phyloP scores from a whole-genome alignment of 1,140 invertebrate genomes.

The Penaeus chinensis region DNA sequence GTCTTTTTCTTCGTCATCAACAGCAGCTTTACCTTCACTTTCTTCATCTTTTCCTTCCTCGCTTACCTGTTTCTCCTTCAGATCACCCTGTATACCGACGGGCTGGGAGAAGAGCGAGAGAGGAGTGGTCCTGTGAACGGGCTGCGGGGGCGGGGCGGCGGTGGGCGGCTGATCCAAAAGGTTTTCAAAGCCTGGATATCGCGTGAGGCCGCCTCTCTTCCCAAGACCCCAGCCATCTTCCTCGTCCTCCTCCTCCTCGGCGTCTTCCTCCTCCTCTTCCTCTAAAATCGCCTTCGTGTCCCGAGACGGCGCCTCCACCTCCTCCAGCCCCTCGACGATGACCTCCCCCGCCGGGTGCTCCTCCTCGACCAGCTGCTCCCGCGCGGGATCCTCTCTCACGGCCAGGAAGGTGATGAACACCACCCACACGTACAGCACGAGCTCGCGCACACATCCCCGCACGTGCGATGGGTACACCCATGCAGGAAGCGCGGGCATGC shows the following conservation, averaged over 20 bases:
- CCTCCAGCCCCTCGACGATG: slow-evolving; percentile 9
- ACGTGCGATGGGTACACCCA: slow-evolving; percentile 42
- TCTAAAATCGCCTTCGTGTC: neutral
- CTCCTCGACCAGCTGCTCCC: neutral
- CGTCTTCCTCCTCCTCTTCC: slow-evolving; percentile 42
- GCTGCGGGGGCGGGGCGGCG: slow-evolving; percentile 20
- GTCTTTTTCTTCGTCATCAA: slow-evolving; percentile 22
- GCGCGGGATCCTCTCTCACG: neutral
- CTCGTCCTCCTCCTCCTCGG: slow-evolving; percentile 36
- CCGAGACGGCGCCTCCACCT: neutral
- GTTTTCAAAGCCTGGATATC: slow-evolving; percentile 55
- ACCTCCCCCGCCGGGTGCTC: neutral
- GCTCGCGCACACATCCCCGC: slow-evolving; percentile 22
- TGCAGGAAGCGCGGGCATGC: neutral
- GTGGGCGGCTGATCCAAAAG: slow-evolving; percentile 51
- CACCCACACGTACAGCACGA: slow-evolving; percentile 44
- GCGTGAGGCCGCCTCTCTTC: slow-evolving; percentile 39
- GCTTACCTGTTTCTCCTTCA: neutral
- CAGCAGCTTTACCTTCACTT: neutral
- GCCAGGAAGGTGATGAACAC: slow-evolving; percentile 50
- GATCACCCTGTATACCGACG: slow-evolving; percentile 30
- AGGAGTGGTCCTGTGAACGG: slow-evolving; percentile 14
- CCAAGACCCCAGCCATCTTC: slow-evolving; percentile 37
- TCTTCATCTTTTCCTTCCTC: neutral
- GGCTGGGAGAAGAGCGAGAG: neutral